phyloP scores from a whole-genome alignment of 1,140 invertebrate species.

The Drosophila chauvacae region DNA sequence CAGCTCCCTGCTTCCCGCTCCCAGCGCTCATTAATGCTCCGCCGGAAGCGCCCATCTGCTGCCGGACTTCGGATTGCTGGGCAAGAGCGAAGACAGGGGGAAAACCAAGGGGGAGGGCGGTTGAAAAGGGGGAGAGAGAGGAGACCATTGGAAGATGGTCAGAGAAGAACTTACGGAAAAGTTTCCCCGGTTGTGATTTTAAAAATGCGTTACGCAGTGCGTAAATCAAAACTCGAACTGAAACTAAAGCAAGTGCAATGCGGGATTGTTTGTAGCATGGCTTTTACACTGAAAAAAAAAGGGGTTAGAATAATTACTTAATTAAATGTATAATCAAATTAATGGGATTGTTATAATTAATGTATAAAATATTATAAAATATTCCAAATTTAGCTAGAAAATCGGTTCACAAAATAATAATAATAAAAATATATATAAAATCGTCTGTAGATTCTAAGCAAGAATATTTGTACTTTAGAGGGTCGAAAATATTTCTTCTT shows the following conservation, averaged over 20 bases:
- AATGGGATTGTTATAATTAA: no score
- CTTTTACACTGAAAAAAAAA: slow-evolving; percentile 11
- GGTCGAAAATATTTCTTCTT: background rate
- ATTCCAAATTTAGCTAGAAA: no score
- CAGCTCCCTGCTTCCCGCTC: background rate
- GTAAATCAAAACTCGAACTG: slow-evolving; percentile 44
- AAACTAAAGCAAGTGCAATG: slow-evolving; percentile 38
- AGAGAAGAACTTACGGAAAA: slow-evolving; percentile 30
- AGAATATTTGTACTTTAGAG: no score
- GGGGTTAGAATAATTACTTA: background rate
- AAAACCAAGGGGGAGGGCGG: background rate
- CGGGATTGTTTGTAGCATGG: slow-evolving; percentile 14
- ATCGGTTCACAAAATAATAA: no score
- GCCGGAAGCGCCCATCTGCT: slow-evolving; percentile 47
- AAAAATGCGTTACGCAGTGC: slow-evolving; percentile 49
- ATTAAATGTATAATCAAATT: no score
- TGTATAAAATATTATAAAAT: no score
- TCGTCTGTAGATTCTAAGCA: no score
- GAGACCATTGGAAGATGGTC: slow-evolving; percentile 12
- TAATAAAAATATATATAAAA: no score
- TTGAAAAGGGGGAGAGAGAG: background rate
- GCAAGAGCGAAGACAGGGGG: no score
- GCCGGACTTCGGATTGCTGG: slow-evolving; percentile 26
- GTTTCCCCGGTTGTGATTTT: slow-evolving; percentile 29
- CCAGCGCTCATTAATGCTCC: slow-evolving; percentile 42